Conservation (phyloP, 2,113 vertebrate genomes). For the Astur gentilis region DNA sequence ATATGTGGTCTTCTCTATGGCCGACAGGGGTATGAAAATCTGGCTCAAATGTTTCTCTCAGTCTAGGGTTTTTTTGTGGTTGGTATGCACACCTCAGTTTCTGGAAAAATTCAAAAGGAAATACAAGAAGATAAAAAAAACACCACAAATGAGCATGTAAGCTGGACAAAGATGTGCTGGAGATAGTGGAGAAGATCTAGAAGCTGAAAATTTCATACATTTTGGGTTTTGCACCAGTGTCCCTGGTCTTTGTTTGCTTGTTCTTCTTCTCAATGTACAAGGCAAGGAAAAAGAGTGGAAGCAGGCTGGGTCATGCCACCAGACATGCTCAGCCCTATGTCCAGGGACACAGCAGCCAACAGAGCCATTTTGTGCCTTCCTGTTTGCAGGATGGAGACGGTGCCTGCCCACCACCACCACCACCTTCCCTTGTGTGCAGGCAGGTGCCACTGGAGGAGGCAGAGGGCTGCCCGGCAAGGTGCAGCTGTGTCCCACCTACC, state of each 20-base stretch:
- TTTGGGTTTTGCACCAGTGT: background rate
- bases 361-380: background rate
- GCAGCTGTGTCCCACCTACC: background rate
- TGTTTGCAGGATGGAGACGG: background rate
- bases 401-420: background rate
- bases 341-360: fast-evolving
- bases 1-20: background rate
- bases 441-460: background rate
- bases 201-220: background rate
- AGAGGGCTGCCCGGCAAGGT: background rate
- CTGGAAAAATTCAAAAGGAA: background rate
- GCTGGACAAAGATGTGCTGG: background rate
- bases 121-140: background rate
- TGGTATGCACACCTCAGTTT: background rate
- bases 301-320: background rate
- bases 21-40: background rate
- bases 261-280: background rate
- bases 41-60: background rate
- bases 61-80: background rate
- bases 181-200: background rate
- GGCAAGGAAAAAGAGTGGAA: background rate
- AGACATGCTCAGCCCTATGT: background rate
- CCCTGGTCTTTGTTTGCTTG: background rate
- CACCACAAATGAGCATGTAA: background rate
- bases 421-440: background rate